Evolutionary conservation across 2,888 invertebrate species (phyloP), one percentile per base, ranked within the genome.

Genomic region (Parasteatoda lunata): DNA sequence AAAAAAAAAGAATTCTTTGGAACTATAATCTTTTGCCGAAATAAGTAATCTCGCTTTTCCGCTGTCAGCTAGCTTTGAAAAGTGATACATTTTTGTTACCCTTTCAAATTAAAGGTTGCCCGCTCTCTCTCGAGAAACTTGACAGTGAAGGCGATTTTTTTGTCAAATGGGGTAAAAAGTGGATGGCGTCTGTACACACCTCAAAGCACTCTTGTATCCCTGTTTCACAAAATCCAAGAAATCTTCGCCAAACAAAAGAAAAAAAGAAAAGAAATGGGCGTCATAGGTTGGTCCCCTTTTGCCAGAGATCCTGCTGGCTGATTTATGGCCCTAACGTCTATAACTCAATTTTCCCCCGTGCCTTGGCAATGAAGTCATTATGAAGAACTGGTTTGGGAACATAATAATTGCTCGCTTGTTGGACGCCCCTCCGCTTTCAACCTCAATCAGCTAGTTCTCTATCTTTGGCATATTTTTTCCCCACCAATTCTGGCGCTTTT

Each of bases 331-430:
- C 81, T 69, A 59, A 30, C 81, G 72, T 76, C 86, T 87, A 87
- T 87, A 87, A 87, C 86, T 87, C 86, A 87, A 87, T 87, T 82
- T 30, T 86, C 77, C 84, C 85, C 80, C 84, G 52, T 54, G 76
- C 71, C 49, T 71, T 49, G 64, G 81, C 81, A 82, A 87, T 87
- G 86, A 87, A 87, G 86, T 87, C 81, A 87, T 87, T 87, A 87
- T 82, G 85, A 71, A 77, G 86, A 87, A 87, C 86, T 82, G 86
- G 86, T 87, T 87, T 87, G 68, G 81, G 77, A 85, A 80, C 80
- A 80, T 80, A 86, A 85, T 85, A 85, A 86, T 86, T 86, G 85
- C 85, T 69, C 72, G 66, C 66, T 65, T 77, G 47, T 80, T 54
- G 77, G 70, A 80, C 85, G 85, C 85, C 85, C 85, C 85, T 86